These are phyloP conservation scores for Pachyuromys duprasi DNA, from an alignment of 2,797 vertebrate species.

Conservation along the genomic window DNA sequence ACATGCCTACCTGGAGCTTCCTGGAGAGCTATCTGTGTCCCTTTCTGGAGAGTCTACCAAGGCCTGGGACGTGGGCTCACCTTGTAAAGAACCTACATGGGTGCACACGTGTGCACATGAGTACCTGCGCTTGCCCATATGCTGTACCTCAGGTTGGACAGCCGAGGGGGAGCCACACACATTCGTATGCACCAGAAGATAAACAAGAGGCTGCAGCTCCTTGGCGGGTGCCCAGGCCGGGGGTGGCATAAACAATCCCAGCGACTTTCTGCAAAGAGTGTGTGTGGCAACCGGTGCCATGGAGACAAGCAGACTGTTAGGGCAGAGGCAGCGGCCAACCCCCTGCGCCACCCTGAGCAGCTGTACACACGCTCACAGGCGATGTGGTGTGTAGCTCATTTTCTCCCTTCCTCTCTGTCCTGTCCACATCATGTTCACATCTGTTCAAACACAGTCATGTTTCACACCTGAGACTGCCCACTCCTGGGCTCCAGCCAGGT, in stretches of 20 bases:
- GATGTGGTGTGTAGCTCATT: not conserved
- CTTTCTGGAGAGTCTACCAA: not conserved
- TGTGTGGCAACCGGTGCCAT: constrained; percentile 81
- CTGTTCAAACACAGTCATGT: not conserved
- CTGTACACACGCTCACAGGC: not conserved
- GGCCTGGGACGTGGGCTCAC: not conserved
- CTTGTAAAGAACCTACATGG: not conserved
- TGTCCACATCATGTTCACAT: not conserved
- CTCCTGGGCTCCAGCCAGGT: not conserved
- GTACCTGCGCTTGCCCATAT: not conserved
- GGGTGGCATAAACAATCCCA: constrained; percentile 81
- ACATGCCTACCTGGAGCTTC: not conserved
- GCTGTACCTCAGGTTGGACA: not conserved
- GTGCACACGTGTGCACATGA: not conserved
- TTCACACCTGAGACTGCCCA: not conserved
- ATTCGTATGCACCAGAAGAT: constrained; percentile 68
- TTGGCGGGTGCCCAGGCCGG: constrained; percentile 77
- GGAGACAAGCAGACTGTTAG: constrained; percentile 80
- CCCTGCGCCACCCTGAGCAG: not conserved
- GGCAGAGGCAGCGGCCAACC: constrained; percentile 64
- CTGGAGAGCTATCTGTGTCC: not conserved
- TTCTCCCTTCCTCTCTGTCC: not conserved
- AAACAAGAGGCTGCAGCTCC: constrained; percentile 78
- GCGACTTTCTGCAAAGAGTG: constrained; percentile 80
- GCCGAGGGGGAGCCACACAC: constrained; percentile 32